Evolutionary conservation across 2,113 vertebrate species (phyloP), one percentile per base, ranked within the genome.

Genomic region (Poeciliopsis occidentalis): DNA sequence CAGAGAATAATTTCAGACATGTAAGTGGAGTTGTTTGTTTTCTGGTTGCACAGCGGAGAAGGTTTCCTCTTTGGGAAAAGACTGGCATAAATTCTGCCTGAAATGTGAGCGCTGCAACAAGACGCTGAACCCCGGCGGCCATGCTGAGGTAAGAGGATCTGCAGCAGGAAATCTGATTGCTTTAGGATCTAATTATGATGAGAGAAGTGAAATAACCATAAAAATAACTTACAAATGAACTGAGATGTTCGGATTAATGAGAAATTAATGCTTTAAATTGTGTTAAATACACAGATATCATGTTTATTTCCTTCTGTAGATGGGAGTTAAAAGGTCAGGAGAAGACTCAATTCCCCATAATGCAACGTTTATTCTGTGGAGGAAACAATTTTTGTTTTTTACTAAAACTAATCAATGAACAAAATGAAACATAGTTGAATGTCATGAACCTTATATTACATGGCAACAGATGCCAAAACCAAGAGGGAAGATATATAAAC

Each of bases 71-170:
- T 88, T 98, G 78, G 97, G 97, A 60, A 98, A 98, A 83, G 97
- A 98, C 78, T 98, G 97, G 97, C 97, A 98, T 93, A 97, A 96
- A 85, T 98, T 98, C 89, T 99, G 97, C 84, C 94, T 99, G 84
- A 97, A 97, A 83, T 99, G 97, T 1, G 97, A 98, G 81, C 96
- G 96, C 80, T 98, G 97, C 90, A 96, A 78, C 93, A 99, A 97
- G 95, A 99, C 96, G 0, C 78, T 98, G 92, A 97, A 95, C 0
- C 93, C 97, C 0, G 97, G 97, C 0, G 96, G 97, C 76, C 97
- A 99, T 0, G 96, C 97, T 0, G 97, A 98, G 97, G 97, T 98
- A 76, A 78, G 93, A 72, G 5, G n/a, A 32, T 4, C 19, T 0
- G 17, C 54, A n/a, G 29, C 13, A 19, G 57, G 37, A 15, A 60